These are phyloP conservation scores for Oryzias woworae DNA, from an alignment of 2,113 vertebrate genomes.

Conservation along the genomic window DNA sequence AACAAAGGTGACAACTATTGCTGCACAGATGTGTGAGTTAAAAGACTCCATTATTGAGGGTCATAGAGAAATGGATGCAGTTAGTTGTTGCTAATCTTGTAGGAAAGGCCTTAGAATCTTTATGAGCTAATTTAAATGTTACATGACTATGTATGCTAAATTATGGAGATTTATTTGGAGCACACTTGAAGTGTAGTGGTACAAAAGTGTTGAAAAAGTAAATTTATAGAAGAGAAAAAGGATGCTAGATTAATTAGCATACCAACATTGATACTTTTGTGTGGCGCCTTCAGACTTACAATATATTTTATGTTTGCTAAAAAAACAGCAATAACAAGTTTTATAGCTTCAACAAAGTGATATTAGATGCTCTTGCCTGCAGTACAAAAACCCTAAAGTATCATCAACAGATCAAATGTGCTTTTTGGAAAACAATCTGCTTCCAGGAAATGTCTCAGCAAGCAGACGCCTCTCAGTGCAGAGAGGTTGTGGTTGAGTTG, in stretches of 20 bases:
- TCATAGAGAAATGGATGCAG: too few species aligned
- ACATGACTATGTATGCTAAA: conserved; percentile 6
- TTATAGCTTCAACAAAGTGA: background rate
- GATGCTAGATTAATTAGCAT: background rate
- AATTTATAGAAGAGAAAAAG: conserved; percentile 17
- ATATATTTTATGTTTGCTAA: background rate
- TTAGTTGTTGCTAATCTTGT: too few species aligned
- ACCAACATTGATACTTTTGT: background rate
- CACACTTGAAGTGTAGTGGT: background rate
- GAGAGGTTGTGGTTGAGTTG: conserved; percentile 67
- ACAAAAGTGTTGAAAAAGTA: background rate
- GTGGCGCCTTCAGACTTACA: background rate
- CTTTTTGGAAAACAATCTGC: conserved; percentile 8
- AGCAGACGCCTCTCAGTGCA: conserved; percentile 62
- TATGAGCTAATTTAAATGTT: background rate
- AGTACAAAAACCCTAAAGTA: background rate
- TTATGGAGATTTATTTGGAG: conserved; percentile 1
- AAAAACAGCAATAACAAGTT: background rate
- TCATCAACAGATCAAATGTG: conserved; percentile 17
- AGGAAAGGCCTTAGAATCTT: background rate
- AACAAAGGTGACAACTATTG: conserved; percentile 58
- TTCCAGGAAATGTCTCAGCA: conserved; percentile 69
- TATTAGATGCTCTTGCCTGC: background rate
- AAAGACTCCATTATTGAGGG: too few species aligned
- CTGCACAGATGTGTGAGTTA: background rate